A percentile compares a stretch with the other conserved stretches of the same genome.
These are phyloP conservation scores for Abramis brama DNA, from an alignment of 2,113 vertebrate genomes.

Conservation along the genomic window DNA sequence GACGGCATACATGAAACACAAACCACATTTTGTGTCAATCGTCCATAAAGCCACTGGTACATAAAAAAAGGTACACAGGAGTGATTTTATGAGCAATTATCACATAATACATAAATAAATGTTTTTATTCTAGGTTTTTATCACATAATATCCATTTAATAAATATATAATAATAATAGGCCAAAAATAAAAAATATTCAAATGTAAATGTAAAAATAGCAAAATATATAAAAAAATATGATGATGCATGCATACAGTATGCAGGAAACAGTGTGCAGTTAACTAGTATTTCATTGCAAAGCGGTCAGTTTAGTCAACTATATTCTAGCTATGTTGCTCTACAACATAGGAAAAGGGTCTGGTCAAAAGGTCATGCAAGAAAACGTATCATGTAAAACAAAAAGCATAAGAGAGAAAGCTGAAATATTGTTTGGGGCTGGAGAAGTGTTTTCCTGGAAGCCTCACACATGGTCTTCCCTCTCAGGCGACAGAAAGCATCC, in stretches of 20 bases:
- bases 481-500: constrained; percentile 60
- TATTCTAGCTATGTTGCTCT: background rate
- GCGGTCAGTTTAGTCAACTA: background rate
- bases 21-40: background rate
- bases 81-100: background rate
- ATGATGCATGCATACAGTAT: too few relatives aligned
- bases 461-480: constrained; percentile 72
- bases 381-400: background rate
- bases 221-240: too few relatives aligned
- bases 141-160: background rate
- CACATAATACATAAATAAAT: background rate
- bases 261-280: background rate
- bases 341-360: background rate
- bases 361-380: background rate
- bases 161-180: background rate
- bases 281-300: background rate
- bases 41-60: background rate
- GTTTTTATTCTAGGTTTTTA: background rate
- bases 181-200: too few relatives aligned
- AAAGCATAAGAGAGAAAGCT: background rate
- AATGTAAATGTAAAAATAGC: too few relatives aligned
- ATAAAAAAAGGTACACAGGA: background rate
- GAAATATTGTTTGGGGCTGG: background rate
- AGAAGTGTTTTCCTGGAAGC: constrained; percentile 40
- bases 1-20: background rate